phyloP scores from a whole-genome alignment of 2,888 invertebrate genomes.

The Dasypolia templi region DNA sequence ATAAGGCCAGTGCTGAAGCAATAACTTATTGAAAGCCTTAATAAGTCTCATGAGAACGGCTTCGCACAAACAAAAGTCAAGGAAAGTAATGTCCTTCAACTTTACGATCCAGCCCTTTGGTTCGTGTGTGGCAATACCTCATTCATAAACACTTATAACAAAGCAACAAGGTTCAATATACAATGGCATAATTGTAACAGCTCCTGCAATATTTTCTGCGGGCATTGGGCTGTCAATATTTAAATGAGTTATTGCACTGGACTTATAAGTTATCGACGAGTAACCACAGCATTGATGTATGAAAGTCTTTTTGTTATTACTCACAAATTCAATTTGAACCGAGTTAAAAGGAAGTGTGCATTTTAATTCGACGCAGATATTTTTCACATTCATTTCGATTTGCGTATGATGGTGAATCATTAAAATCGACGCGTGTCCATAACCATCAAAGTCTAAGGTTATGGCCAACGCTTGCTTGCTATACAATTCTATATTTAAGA shows the following conservation, averaged over 20 bases:
- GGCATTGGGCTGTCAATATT: slow-evolving; percentile 66
- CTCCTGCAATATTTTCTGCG: slow-evolving; percentile 56
- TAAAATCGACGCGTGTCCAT: neutral
- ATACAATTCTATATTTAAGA: neutral
- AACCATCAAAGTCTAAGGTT: neutral
- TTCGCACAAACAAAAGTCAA: slow-evolving; percentile 60
- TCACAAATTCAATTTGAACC: slow-evolving; percentile 43
- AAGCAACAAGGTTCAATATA: slow-evolving; percentile 25
- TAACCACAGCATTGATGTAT: slow-evolving; percentile 54
- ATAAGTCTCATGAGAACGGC: slow-evolving; percentile 53
- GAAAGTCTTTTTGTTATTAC: slow-evolving; percentile 34
- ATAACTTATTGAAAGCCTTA: slow-evolving; percentile 57
- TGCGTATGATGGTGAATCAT: slow-evolving; percentile 3
- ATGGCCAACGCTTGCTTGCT: neutral
- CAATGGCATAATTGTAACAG: slow-evolving; percentile 8
- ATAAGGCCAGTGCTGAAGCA: slow-evolving; percentile 57
- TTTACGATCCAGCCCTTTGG: slow-evolving; percentile 61
- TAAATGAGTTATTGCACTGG: slow-evolving; percentile 66
- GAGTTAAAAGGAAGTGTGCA: slow-evolving; percentile 27
- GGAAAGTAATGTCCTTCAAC: slow-evolving; percentile 73
- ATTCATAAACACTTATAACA: slow-evolving; percentile 15
- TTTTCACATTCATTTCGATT: slow-evolving; percentile 12
- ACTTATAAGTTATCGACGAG: slow-evolving; percentile 39
- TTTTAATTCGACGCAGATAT: slow-evolving; percentile 20
- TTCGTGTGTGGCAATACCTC: slow-evolving; percentile 48